A percentile compares a stretch with the other conserved stretches of the same genome.
These are phyloP conservation scores for Clarias gariepinus DNA, from an alignment of 2,113 vertebrate genomes.

Conservation along the genomic window DNA sequence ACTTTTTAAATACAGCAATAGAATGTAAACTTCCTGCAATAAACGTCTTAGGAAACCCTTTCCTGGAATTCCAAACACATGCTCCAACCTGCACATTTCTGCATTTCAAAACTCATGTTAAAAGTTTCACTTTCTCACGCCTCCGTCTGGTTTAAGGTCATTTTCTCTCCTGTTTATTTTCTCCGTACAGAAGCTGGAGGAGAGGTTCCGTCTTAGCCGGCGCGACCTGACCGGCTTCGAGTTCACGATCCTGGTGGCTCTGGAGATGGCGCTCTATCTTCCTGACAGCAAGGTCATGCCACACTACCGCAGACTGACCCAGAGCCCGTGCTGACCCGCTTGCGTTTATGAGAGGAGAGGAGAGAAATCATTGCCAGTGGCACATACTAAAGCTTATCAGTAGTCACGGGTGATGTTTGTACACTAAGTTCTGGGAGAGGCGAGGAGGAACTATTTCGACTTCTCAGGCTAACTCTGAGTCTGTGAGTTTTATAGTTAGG, in stretches of 20 bases:
- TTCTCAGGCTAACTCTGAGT: background rate
- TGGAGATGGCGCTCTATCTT: constrained; percentile 96
- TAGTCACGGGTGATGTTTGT: constrained; percentile 7
- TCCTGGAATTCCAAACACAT: background rate
- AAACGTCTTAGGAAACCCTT: background rate
- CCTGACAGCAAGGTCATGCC: constrained; percentile 94
- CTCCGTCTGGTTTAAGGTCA: background rate
- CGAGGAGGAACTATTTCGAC: constrained; percentile 9
- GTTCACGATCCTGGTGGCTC: constrained; percentile 94
- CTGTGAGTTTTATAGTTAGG: background rate
- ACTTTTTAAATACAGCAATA: background rate
- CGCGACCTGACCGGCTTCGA: constrained; percentile 91
- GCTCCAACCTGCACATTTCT: background rate
- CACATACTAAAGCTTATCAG: background rate
- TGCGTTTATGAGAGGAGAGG: background rate
- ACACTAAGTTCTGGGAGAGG: background rate
- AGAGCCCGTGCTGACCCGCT: constrained; percentile 52
- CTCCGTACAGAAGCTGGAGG: constrained; percentile 86
- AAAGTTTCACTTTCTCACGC: background rate
- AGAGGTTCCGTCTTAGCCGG: constrained; percentile 90
- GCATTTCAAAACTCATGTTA: background rate
- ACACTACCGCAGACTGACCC: constrained; percentile 88
- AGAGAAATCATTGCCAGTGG: background rate
- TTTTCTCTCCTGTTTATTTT: constrained; percentile 12
- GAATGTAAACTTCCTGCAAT: background rate